Base-by-base conservation (phyloP, 2,888 invertebrate species). In the Lysandra bellargus region DNA sequence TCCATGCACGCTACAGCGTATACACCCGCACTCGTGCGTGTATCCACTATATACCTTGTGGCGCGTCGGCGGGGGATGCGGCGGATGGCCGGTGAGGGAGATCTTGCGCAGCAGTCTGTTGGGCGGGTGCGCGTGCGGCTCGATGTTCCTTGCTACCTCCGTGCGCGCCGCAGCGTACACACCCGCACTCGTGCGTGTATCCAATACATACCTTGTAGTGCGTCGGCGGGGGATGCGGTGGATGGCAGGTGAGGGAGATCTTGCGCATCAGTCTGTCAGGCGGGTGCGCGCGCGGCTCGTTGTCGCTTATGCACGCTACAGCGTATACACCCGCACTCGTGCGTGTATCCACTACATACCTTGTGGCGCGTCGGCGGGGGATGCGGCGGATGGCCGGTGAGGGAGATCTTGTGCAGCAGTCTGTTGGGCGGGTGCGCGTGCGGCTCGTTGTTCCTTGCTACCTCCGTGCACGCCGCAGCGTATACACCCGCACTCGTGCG, bases 241-340 rank as follows among this genome's bases (percentile, higher is more conserved):
- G 95, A 89, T 96, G 96, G 88, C 97, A 97, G 9, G 97, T 97
- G 84, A 97, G 95, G 84, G 97, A 97, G 85, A 97, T 97, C 92
- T 97, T 97, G 84, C 97, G 92, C 64, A 90, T 88, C 60, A 88
- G 88, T 0, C 88, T 83, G 69, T 84, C 82, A 6, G 86, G 85
- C 40, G 85, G 84, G 37, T 87, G 84, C 80, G 96, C 95, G 3
- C 93, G 89, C 4, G 91, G 88, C 84, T 95, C 95, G 89, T 97
- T 97, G 74, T 33, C 2, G 33, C 33, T 33, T 33, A 12, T 49
- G 3, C 53, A 53, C 53, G 53, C 53, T 2, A 2, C 53, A 14
- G 53, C 53, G 4, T 57, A 57, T 57, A 57, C 17, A 4, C 53
- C 17, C 53, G 17, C 53, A 57, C 12, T 57, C 53, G 53, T 17